Base-by-base conservation (phyloP, 2,888 invertebrate genomes). In the Leptarthrus brevirostris region DNA sequence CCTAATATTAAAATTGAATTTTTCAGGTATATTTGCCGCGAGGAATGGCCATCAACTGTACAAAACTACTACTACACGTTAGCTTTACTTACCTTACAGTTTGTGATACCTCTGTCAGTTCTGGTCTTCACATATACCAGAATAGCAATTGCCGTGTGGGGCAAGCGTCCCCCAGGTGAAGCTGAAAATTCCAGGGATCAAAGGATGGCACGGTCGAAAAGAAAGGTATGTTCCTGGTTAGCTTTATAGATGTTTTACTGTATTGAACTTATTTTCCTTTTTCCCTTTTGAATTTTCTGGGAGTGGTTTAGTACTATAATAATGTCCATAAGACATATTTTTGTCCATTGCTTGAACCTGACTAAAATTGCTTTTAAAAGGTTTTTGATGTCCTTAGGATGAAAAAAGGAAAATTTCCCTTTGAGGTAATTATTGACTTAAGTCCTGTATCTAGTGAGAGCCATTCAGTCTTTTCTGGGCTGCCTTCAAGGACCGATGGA, bases 91-190 rank as follows among this genome's bases (percentile, higher is more conserved):
- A 87, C 91, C 49, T 87, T 96, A 64, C 96, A 96, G 85, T 96
- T 95, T 83, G 88, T 93, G 75, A 87, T 96, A 77, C 96, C 96
- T 0, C 86, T 95, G 76, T 83, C 88, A 22, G 94, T 94, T 47
- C 88, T 96, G 14, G 87, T 95, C 74, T 93, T 92, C 82, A 95
- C 96, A 0, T 96, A 96, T 82, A 90, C 92, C 1, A 89, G 93
- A 78, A 96, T 96, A 75, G 95, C 93, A 0, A 88, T 92, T 61
- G 92, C 93, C 12, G 94, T 96, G 53, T 95, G 95, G 94, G 94
- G 94, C 20, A 92, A 93, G 77, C 87, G 91, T 40, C 92, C 93
- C 5, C 95, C 96, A 0, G 96, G 96, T 0, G 96, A 96, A 83
- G 95, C 95, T 0, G 93, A 95, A 81, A 91, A 92, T 75, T 90